Evolutionary conservation across 2,888 invertebrate genomes (phyloP).

Genomic region (Mesochorus sp.): DNA sequence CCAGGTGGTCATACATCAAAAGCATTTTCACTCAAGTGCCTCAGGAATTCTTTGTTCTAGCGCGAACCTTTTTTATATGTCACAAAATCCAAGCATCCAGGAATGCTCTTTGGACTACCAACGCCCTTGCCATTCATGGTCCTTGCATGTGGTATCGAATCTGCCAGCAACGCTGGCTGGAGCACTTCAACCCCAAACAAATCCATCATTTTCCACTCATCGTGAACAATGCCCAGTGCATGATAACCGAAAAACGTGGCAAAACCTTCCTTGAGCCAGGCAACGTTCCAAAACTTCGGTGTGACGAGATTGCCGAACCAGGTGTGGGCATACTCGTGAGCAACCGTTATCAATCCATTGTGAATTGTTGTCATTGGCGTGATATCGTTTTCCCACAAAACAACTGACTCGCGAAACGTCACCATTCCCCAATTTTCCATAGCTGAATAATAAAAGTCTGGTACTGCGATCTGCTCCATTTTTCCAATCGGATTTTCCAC

Average conservation of each 20-base stretch:
- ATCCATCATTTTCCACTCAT: constrained; percentile 81
- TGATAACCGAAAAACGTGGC: constrained; percentile 83
- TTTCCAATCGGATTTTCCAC: constrained; percentile 83
- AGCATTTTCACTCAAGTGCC: background rate
- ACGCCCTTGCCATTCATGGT: constrained; percentile 84
- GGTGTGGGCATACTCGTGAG: constrained; percentile 84
- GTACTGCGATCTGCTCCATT: constrained; percentile 91
- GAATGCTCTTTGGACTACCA: constrained; percentile 83
- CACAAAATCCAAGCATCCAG: constrained; percentile 84
- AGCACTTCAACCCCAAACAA: constrained; percentile 81
- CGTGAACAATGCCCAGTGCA: constrained; percentile 67
- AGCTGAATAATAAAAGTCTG: constrained; percentile 92
- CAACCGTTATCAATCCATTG: constrained; percentile 74
- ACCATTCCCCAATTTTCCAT: constrained; percentile 98
- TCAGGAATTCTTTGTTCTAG: background rate
- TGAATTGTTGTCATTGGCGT: constrained; percentile 62
- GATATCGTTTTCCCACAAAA: constrained; percentile 55
- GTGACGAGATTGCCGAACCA: constrained; percentile 82
- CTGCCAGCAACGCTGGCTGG: constrained; percentile 76
- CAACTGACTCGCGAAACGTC: constrained; percentile 85
- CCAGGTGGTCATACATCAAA: too few relatives aligned
- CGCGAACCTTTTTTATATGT: constrained; percentile 85
- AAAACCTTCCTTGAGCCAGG: constrained; percentile 83
- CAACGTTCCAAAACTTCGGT: constrained; percentile 78
- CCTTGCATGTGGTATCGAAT: constrained; percentile 83